A percentile compares a stretch with the other conserved stretches of the same genome.
These are phyloP conservation scores for Melanostoma scalare DNA, from an alignment of 2,888 invertebrate species.

Conservation along the genomic window DNA sequence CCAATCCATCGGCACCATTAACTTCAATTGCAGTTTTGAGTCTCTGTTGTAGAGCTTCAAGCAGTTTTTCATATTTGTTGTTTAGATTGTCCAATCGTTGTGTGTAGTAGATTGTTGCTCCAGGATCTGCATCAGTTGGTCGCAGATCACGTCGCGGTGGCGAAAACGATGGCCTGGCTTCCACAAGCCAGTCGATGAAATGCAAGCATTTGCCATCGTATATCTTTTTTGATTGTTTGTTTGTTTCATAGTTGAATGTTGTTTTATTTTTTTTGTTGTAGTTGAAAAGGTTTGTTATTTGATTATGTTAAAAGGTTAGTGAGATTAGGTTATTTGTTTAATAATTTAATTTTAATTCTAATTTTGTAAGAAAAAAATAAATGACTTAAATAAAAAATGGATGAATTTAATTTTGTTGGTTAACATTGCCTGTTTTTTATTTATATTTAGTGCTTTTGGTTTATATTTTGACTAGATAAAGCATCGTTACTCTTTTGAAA, in stretches of 20 bases:
- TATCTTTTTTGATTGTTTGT: constrained; percentile 76
- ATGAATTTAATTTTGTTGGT: constrained; percentile 45
- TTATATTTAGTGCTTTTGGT: constrained; percentile 72
- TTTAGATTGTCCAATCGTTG: constrained; percentile 81
- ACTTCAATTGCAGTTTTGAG: constrained; percentile 82
- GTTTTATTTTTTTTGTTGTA: constrained; percentile 30
- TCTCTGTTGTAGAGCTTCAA: constrained; percentile 81
- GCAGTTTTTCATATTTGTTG: constrained; percentile 81
- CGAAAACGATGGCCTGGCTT: constrained; percentile 82
- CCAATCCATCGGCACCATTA: constrained; percentile 82
- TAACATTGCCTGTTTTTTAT: constrained; percentile 19
- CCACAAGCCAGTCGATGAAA: constrained; percentile 82
- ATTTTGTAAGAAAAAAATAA: constrained; percentile 5
- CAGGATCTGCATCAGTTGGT: constrained; percentile 81
- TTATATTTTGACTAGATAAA: constrained; percentile 10
- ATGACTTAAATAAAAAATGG: constrained; percentile 12
- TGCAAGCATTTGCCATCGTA: constrained; percentile 82
- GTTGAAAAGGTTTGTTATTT: constrained; percentile 56
- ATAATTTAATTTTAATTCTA: constrained; percentile 7
- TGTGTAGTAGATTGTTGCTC: constrained; percentile 81
- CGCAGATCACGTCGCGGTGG: constrained; percentile 81
- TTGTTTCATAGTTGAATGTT: neutral
- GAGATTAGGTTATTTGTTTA: constrained; percentile 34
- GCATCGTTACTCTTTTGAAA: constrained; percentile 41
- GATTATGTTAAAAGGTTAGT: constrained; percentile 63